Evolutionary conservation across 2,888 invertebrate species (phyloP).

Genomic region (Taenaris catops): DNA sequence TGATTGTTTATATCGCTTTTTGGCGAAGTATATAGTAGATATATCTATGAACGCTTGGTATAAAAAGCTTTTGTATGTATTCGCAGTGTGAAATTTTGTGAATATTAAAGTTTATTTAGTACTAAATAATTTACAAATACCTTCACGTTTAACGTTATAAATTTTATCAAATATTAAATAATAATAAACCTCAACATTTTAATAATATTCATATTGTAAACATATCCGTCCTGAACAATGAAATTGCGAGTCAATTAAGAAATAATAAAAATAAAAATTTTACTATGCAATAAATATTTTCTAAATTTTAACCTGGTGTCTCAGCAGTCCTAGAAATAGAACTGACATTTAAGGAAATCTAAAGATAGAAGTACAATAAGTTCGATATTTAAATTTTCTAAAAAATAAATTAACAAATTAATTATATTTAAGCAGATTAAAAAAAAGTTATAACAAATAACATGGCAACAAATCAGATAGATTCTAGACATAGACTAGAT

Average conservation of each 20-base stretch:
- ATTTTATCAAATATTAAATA: no score
- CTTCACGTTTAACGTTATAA: background rate
- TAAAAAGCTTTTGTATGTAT: constrained; percentile 5
- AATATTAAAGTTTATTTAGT: constrained; percentile 8
- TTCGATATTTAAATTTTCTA: constrained; percentile 5
- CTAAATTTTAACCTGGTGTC: no score
- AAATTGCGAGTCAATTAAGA: no score
- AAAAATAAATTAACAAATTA: constrained; percentile 6
- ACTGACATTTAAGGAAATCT: no score
- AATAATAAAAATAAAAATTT: no score
- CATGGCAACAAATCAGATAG: no score
- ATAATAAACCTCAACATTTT: no score
- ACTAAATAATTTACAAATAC: constrained; percentile 6
- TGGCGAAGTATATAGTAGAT: constrained; percentile 17
- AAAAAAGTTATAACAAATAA: constrained; percentile 4
- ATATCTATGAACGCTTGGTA: constrained; percentile 19
- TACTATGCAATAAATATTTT: no score
- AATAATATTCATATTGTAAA: no score
- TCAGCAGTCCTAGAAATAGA: no score
- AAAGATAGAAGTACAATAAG: constrained; percentile 12
- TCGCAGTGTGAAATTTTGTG: constrained; percentile 6
- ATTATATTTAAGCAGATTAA: constrained; percentile 1
- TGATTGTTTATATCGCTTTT: constrained; percentile 17
- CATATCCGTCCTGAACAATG: no score
- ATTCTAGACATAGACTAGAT: no score